A percentile compares a stretch with the other conserved stretches of the same genome.
phyloP scores from a whole-genome alignment of 1,140 invertebrate genomes.

The Microplitis demolitor region DNA sequence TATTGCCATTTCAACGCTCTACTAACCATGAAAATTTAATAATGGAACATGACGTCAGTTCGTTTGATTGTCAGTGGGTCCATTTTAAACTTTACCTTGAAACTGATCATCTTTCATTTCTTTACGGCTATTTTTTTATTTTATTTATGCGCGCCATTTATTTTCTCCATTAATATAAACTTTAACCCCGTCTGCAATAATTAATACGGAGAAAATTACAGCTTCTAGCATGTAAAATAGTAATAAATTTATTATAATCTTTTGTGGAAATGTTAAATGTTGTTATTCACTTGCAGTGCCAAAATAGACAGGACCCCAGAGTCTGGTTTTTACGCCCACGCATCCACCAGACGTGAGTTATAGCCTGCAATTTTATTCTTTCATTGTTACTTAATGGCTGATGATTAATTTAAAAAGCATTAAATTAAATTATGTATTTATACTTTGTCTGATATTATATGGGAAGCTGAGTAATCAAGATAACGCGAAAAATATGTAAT shows the following conservation, averaged over 20 bases:
- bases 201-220: too few relatives aligned
- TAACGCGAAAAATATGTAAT: too few relatives aligned
- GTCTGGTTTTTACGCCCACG: neutral
- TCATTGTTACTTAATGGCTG: neutral
- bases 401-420: too few relatives aligned
- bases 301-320: neutral
- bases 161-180: too few relatives aligned
- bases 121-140: too few relatives aligned
- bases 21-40: slow-evolving; percentile 10
- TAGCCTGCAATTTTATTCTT: neutral
- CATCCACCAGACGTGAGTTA: neutral
- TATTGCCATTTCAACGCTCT: neutral
- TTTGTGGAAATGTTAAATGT: neutral
- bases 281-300: neutral
- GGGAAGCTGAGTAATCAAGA: too few relatives aligned
- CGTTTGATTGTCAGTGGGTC: too few relatives aligned
- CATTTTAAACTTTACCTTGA: neutral
- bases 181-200: too few relatives aligned
- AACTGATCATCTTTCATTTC: neutral
- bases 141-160: too few relatives aligned
- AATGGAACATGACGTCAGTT: slow-evolving; percentile 1
- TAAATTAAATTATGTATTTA: too few relatives aligned
- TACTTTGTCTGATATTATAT: too few relatives aligned
- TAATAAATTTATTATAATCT: neutral
- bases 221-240: too few relatives aligned